Percentiles rank a stretch among this genome's conserved stretches.
Evolutionary conservation across 37 sponge, comb jelly and placozoan genomes (phyloP).

Genomic region (Ianthella basta): DNA sequence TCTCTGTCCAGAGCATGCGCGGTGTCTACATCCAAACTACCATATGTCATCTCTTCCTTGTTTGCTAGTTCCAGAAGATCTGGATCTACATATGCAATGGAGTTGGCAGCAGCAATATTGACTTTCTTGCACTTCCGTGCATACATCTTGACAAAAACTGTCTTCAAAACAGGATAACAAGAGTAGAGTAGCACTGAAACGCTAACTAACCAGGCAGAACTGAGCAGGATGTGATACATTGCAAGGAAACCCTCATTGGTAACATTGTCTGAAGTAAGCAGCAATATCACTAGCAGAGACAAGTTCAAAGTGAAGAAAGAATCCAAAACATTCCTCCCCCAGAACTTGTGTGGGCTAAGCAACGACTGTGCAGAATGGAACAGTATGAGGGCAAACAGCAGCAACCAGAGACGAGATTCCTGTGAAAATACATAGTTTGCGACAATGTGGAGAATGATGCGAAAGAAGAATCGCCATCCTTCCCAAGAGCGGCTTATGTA

Average conservation of each 20-base stretch:
- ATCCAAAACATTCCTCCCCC: not conserved
- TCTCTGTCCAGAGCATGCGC: too few species aligned
- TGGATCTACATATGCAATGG: too few species aligned
- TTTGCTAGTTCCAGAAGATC: too few species aligned
- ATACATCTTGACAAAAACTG: too few species aligned
- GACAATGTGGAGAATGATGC: not conserved
- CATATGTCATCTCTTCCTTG: too few species aligned
- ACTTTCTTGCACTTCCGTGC: too few species aligned
- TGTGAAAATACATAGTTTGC: not conserved
- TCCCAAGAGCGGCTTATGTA: slow-evolving; percentile 16
- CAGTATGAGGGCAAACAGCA: not conserved
- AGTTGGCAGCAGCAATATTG: too few species aligned
- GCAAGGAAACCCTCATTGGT: not conserved
- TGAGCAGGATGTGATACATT: not conserved
- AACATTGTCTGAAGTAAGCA: not conserved
- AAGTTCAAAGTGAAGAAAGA: not conserved
- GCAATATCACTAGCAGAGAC: not conserved
- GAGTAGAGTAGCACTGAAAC: not conserved
- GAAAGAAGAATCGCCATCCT: slow-evolving; percentile 23
- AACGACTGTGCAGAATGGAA: not conserved
- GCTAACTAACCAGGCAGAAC: not conserved
- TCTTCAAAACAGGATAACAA: too few species aligned
- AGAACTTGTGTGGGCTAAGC: not conserved
- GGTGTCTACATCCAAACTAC: too few species aligned
- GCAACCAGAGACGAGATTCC: not conserved